A percentile compares a stretch with the other conserved stretches of the same genome.
These are phyloP conservation scores for Ictalurus punctatus DNA, from an alignment of 2,113 vertebrate species.

Conservation along the genomic window DNA sequence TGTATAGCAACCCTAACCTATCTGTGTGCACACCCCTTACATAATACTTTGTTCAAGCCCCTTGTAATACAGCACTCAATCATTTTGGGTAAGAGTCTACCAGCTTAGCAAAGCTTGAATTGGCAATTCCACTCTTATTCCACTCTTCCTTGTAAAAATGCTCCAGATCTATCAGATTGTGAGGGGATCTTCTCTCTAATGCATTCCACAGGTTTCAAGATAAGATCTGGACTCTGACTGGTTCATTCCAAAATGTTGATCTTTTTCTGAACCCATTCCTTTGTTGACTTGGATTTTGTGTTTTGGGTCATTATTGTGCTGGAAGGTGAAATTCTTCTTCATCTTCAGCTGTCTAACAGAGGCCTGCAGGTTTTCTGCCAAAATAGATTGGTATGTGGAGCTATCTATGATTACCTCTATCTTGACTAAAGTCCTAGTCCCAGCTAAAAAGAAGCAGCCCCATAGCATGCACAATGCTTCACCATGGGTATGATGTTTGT, in stretches of 20 bases:
- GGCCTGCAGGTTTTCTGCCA: too few relatives aligned
- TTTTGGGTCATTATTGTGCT: neutral
- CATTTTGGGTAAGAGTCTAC: neutral
- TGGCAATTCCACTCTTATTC: neutral
- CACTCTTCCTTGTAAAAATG: neutral
- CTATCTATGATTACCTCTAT: too few relatives aligned
- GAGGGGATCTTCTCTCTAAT: neutral
- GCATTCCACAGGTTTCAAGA: neutral
- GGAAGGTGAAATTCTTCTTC: neutral
- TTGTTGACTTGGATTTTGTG: neutral
- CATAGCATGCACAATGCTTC: too few relatives aligned
- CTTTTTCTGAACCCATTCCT: neutral
- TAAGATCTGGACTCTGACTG: neutral
- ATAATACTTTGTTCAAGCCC: too few relatives aligned
- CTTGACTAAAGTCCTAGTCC: too few relatives aligned
- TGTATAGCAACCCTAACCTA: too few relatives aligned
- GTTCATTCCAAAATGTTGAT: neutral
- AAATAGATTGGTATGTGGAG: too few relatives aligned
- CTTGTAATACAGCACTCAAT: too few relatives aligned
- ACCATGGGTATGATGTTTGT: too few relatives aligned
- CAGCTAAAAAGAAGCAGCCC: too few relatives aligned
- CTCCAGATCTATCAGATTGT: neutral
- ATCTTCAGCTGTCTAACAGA: neutral
- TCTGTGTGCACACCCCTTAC: neutral
- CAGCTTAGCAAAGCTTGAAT: neutral